Base-by-base conservation (phyloP, 2,888 invertebrate species). In the Hirtodrosophila alboralis region DNA sequence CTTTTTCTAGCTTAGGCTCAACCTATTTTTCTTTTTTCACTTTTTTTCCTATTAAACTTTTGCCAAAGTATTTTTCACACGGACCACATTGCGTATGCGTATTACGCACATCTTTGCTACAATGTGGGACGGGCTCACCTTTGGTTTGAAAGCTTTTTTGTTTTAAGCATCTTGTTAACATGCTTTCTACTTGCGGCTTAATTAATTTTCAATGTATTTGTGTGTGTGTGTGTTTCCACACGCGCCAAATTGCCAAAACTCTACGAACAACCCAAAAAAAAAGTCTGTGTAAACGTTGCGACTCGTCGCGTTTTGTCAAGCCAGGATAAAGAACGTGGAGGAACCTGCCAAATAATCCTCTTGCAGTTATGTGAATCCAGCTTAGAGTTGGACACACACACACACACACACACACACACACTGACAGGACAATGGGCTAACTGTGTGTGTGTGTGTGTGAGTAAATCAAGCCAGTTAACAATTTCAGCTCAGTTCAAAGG, bases 131-230 rank as follows among this genome's bases (percentile, higher is more conserved):
- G 7, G 18, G 47, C 30, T 10, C 27, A 44, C 51, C 67, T 64
- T 68, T 76, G 68, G 63, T 65, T 65, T 47, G 47, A 54, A 44
- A 27, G 57, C 44, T 53, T 61, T 70, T 76, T 71, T 73, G 47
- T 64, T 80, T 74, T 68, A 61, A 78, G 74, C 75, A 53, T 62
- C 76, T 79, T 80, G 79, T 80, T 76, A 76, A 81, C 79, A 81
- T 48, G 76, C 52, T 67, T 69, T 76, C 57, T 75, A 60, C 71
- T 53, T 69, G 81, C 38, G 69, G 79, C 69, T 79, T 81, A 80
- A 81, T 80, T 81, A 80, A 80, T 81, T 76, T 81, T 64, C 81
- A 72, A 76, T 78, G 81, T 81, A 58, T 59, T 67, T 57, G 37
- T 21, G 33, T 45, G 9, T 6, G 18, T 14, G 30, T 10, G 37